Conservation (phyloP, 2,888 invertebrate genomes). For the Poecilobothrus nobilitatus region DNA sequence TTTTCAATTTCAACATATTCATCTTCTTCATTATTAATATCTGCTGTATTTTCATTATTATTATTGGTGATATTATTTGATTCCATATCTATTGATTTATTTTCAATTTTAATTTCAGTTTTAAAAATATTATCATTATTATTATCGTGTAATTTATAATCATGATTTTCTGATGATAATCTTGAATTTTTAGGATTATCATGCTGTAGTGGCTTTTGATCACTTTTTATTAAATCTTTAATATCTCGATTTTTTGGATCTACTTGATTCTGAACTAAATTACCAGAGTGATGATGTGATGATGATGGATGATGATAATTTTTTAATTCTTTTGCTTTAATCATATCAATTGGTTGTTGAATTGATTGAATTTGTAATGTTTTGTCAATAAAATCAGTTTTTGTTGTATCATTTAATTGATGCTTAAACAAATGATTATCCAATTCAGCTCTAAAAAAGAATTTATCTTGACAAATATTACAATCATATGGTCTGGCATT, state of each 20-base stretch:
- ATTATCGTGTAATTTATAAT: neutral
- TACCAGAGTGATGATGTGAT: slow-evolving; percentile 12
- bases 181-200: neutral
- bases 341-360: neutral
- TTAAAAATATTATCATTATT: neutral
- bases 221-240: slow-evolving; percentile 27
- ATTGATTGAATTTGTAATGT: slow-evolving; percentile 12
- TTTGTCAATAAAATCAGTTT: slow-evolving; percentile 13
- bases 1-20: slow-evolving; percentile 45
- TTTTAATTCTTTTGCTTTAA: slow-evolving; percentile 17
- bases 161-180: neutral
- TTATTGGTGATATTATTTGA: neutral
- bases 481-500: slow-evolving; percentile 81
- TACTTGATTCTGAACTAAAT: slow-evolving; percentile 11
- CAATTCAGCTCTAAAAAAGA: slow-evolving; percentile 84
- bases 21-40: slow-evolving; percentile 35
- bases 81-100: slow-evolving; percentile 15
- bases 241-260: slow-evolving; percentile 19
- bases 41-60: slow-evolving; percentile 12
- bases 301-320: slow-evolving; percentile 11
- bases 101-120: slow-evolving; percentile 16
- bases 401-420: slow-evolving; percentile 33
- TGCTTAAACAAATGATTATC: slow-evolving; percentile 72
- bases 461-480: slow-evolving; percentile 69
- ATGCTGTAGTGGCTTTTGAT: neutral